Conservation (phyloP, 2,113 vertebrate species). For the Zosterops japonicus region DNA sequence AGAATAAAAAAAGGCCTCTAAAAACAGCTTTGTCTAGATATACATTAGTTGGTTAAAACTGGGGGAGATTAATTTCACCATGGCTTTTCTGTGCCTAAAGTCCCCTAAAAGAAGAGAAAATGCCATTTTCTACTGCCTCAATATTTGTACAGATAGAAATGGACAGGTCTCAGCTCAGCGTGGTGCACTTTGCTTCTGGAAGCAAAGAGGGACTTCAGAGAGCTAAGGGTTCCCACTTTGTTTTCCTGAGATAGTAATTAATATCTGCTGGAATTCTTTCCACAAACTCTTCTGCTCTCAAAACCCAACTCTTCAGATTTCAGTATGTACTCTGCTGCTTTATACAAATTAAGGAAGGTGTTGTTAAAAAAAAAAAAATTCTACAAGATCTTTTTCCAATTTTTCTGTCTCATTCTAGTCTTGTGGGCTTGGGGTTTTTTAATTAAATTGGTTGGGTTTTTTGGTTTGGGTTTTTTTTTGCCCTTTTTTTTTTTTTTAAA, state of each 20-base stretch:
- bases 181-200: neutral
- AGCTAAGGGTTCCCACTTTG: neutral
- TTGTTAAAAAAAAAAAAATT: neutral
- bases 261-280: neutral
- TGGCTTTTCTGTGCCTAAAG: neutral
- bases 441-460: neutral
- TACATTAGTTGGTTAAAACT: neutral
- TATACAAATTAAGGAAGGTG: neutral
- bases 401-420: neutral
- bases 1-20: neutral
- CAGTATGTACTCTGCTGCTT: fast-evolving
- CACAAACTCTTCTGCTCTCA: neutral
- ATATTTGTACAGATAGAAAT: neutral
- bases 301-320: neutral
- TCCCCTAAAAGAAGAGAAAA: neutral
- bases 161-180: neutral
- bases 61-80: neutral
- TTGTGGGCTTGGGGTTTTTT: neutral
- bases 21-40: neutral
- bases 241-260: neutral
- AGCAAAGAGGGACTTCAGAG: neutral
- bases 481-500: fast-evolving
- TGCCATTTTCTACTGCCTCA: neutral
- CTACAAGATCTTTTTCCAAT: neutral
- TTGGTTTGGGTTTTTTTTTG: too few species aligned